phyloP scores from a whole-genome alignment of 2,888 invertebrate genomes.

The Nephrotoma appendiculata region DNA sequence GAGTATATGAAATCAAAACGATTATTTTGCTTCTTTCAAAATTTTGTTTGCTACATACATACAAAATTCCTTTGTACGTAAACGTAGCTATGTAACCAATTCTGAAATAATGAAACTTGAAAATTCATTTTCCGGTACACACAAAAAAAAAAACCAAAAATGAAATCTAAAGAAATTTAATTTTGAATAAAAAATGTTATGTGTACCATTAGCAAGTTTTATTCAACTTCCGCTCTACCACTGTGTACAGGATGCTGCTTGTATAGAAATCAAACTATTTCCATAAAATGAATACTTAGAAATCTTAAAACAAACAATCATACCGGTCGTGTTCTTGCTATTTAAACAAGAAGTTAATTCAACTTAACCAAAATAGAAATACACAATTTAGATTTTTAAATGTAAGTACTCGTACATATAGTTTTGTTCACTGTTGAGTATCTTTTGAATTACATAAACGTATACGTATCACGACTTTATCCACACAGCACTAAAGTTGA shows the following conservation, averaged over 20 bases:
- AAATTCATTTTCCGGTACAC: not conserved
- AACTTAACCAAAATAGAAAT: not conserved
- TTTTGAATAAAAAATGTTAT: not conserved
- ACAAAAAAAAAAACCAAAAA: too few species aligned
- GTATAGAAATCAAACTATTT: not conserved
- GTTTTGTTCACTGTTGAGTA: not conserved
- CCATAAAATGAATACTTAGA: not conserved
- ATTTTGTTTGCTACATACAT: too few species aligned
- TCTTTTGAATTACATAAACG: not conserved
- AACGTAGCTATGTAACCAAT: not conserved
- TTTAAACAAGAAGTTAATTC: not conserved
- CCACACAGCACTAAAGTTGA: not conserved
- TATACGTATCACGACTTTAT: not conserved
- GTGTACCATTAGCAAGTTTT: not conserved
- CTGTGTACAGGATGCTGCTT: not conserved
- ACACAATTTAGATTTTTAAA: not conserved
- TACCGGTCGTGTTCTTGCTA: not conserved
- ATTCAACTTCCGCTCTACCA: not conserved
- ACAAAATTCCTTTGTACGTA: not conserved
- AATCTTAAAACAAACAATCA: not conserved
- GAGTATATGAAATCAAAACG: not conserved
- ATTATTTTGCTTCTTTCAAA: not conserved
- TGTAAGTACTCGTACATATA: not conserved
- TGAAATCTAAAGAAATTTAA: not conserved
- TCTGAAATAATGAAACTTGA: not conserved